These are phyloP conservation scores for Pseudomugil gertrudae DNA, from an alignment of 2,797 vertebrate genomes.

Conservation along the genomic window DNA sequence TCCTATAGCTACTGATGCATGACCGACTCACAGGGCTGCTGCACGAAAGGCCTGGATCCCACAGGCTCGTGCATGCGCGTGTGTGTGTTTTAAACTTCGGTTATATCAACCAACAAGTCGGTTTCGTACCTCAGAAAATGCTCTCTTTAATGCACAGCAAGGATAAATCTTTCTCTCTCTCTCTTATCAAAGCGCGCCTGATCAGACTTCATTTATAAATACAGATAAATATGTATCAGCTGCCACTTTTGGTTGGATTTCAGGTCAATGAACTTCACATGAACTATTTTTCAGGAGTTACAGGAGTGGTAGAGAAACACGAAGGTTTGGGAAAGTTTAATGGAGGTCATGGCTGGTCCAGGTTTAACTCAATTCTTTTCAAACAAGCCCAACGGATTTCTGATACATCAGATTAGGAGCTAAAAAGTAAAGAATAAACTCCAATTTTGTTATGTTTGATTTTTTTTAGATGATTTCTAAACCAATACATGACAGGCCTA, in stretches of 20 bases:
- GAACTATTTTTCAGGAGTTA: background rate
- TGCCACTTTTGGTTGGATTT: background rate
- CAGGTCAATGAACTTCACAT: background rate
- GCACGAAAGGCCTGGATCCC: conserved; percentile 33
- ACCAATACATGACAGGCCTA: background rate
- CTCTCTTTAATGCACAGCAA: too few relatives aligned
- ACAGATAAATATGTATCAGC: background rate
- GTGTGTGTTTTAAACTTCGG: background rate
- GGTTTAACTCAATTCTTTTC: background rate
- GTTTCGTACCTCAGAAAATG: conserved; percentile 11
- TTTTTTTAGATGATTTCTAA: too few relatives aligned
- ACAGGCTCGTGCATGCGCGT: background rate
- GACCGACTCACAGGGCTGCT: conserved; percentile 36
- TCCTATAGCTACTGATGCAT: conserved; percentile 41
- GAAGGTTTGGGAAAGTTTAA: background rate
- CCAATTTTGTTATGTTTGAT: too few relatives aligned
- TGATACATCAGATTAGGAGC: background rate
- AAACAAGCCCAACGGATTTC: background rate
- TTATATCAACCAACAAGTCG: background rate
- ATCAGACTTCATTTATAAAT: background rate
- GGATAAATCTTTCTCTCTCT: background rate
- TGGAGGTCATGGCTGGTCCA: background rate
- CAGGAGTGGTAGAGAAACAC: background rate
- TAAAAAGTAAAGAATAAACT: too few relatives aligned
- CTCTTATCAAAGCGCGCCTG: too few relatives aligned